A percentile compares a stretch with the other conserved stretches of the same genome.
Conservation (phyloP, 2,888 invertebrate species). For the Orthosia gracilis region DNA sequence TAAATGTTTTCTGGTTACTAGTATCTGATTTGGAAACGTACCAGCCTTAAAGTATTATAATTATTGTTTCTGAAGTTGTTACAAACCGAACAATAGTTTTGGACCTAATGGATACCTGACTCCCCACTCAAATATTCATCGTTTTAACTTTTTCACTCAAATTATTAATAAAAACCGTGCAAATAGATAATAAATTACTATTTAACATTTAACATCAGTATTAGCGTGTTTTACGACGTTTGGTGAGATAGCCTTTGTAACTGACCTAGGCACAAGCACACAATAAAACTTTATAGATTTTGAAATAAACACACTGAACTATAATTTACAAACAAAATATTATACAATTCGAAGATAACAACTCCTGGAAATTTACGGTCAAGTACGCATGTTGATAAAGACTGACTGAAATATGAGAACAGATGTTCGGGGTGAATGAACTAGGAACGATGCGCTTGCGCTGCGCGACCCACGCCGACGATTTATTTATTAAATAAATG, state of each 20-base stretch:
- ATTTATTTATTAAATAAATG: constrained; percentile 78
- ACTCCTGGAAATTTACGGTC: constrained; percentile 70
- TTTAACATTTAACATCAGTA: constrained; percentile 51
- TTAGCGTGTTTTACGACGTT: constrained; percentile 58
- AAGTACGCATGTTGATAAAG: constrained; percentile 80
- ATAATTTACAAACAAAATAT: constrained; percentile 58
- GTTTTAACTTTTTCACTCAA: constrained; percentile 31
- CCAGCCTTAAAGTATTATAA: neutral
- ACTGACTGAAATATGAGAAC: constrained; percentile 87
- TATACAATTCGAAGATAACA: constrained; percentile 65
- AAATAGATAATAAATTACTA: constrained; percentile 55
- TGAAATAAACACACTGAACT: constrained; percentile 56
- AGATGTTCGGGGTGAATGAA: constrained; percentile 89
- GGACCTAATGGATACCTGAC: neutral
- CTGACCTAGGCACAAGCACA: constrained; percentile 65
- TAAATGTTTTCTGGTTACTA: neutral
- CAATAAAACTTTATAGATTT: constrained; percentile 62
- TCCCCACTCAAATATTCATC: constrained; percentile 4
- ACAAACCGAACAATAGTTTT: neutral
- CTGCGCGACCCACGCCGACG: constrained; percentile 72
- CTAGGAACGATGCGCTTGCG: constrained; percentile 76
- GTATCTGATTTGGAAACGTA: neutral
- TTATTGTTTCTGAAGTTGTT: neutral
- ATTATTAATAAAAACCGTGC: constrained; percentile 37
- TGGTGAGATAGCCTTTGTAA: constrained; percentile 61